Conservation (phyloP, 2,888 invertebrate species). For the Lagria hirta region DNA sequence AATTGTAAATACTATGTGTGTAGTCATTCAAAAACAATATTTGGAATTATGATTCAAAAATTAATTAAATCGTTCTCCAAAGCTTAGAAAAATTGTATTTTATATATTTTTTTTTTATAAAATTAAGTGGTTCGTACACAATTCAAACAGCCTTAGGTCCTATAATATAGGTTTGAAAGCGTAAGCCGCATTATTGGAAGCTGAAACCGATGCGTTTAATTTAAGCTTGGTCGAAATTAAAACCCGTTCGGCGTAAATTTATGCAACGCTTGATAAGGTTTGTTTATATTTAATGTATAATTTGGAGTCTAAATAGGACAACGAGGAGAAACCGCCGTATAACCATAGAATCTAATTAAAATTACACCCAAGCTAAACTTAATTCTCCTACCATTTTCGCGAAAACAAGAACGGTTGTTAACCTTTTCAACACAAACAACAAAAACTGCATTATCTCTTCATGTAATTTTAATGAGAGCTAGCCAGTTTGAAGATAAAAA, state of each 20-base stretch:
- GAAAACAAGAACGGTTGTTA: constrained; percentile 23
- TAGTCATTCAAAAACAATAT: too few relatives aligned
- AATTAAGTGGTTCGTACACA: too few relatives aligned
- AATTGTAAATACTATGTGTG: too few relatives aligned
- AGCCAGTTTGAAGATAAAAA: constrained; percentile 15
- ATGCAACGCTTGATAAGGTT: constrained; percentile 14
- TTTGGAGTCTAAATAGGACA: constrained; percentile 22
- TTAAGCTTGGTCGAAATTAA: constrained; percentile 6
- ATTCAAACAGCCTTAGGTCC: too few relatives aligned
- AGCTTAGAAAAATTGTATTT: too few relatives aligned
- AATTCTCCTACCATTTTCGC: constrained; percentile 26
- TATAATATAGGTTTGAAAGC: too few relatives aligned
- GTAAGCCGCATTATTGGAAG: too few relatives aligned
- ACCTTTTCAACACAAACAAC: constrained; percentile 30
- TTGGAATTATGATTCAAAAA: too few relatives aligned
- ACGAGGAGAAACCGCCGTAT: constrained; percentile 26
- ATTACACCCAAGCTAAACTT: constrained; percentile 29
- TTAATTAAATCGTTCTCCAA: too few relatives aligned
- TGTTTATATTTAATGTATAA: constrained; percentile 22
- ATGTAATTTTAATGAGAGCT: constrained; percentile 36
- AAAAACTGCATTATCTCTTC: constrained; percentile 37
- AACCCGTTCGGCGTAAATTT: constrained; percentile 15
- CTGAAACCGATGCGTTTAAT: constrained; percentile 2
- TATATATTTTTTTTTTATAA: too few relatives aligned
- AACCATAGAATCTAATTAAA: constrained; percentile 32